Evolutionary conservation across 2,888 invertebrate genomes (phyloP), one percentile per base, ranked within the genome.

Genomic region (Chloromyia formosa): DNA sequence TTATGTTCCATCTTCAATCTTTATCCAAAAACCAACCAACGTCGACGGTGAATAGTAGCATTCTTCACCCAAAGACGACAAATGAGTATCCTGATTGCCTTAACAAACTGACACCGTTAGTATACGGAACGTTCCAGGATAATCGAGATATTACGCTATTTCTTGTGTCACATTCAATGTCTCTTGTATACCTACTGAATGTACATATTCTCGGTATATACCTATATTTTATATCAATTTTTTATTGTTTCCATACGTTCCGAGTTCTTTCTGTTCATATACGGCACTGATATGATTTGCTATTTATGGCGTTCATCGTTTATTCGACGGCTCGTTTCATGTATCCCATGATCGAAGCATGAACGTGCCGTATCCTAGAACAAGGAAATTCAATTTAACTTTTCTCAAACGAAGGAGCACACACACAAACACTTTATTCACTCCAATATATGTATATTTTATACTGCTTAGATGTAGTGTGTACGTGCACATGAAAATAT

Each of bases 341-440:
- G 20, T 64, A 64, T 18, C 66, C 45, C 2, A 10, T 66, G 66
- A 66, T 66, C 69, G 69, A 69, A 54, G n/a, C 18, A 35, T 35
- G 53, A 54, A 69, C 69, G 54, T 54, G 69, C 54, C 54, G 16
- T 35, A 16, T 16, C 54, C 54, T n/a, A 54, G 54, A 35, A 53
- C 54, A 69, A 56, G 69, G n/a, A 49, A 69, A 54, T 69, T 69
- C 69, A 69, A 69, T 69, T 69, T 69, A 69, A 54, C 69, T 69
- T 69, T 56, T 23, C 54, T 27, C 69, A 54, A 20, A 35, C 54
- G 56, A 54, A 49, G 18, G 66, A 20, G 20, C 16, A 49, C 10
- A 49, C 49, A n/a, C 12, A 49, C 14, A n/a, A 7, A 49, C 16
- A 49, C 10, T n/a, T n/a, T 49, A 49, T 49, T 12, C 49, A 5